Evolutionary conservation across 2,888 invertebrate species (phyloP), one percentile per base, ranked within the genome.

Genomic region (Melinopterus prodromus): DNA sequence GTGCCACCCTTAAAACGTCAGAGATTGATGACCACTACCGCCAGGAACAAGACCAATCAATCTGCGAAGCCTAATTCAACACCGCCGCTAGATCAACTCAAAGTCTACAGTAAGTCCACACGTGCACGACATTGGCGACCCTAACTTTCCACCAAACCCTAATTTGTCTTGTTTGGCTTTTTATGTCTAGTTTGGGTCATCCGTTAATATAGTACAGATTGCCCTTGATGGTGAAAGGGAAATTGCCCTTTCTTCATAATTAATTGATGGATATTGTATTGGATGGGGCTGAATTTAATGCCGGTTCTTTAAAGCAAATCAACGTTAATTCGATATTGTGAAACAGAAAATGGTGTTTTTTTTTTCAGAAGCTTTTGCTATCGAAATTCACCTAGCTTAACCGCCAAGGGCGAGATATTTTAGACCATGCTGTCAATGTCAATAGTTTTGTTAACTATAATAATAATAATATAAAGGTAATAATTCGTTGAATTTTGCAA

Each of bases 1-100:
- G 92, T 92, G 80, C 93, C 93, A 12, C 92, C 93, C 16, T 88
- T 92, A 85, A 93, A 93, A 87, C 88, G 92, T 85, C 92, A 92
- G 77, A 90, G 93, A 84, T 89, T 93, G 85, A 92, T 92, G 91
- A 90, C 90, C 74, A 87, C 91, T 79, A 89, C 90, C 71, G 88
- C 88, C 79, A 88, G 90, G 84, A 89, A 89, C 85, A 89, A 90
- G 84, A 87, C 86, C 84, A 88, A 87, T 85, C 88, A 88, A 84
- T 84, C 87, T 82, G 86, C 88, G 84, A 89, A 89, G 86, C 87
- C 88, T 74, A 89, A 88, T 84, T 86, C 89, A 79, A 87, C 87
- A 82, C 89, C 89, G 82, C 90, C 89, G 84, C 88, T 92, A 84
- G 91, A 91, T 87, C 92, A 93, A 88, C 91, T 93, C 84, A 93